Evolutionary conservation across 2,888 invertebrate genomes (phyloP), one percentile per base, ranked within the genome.

Genomic region (Megaustenia siamemsis): DNA sequence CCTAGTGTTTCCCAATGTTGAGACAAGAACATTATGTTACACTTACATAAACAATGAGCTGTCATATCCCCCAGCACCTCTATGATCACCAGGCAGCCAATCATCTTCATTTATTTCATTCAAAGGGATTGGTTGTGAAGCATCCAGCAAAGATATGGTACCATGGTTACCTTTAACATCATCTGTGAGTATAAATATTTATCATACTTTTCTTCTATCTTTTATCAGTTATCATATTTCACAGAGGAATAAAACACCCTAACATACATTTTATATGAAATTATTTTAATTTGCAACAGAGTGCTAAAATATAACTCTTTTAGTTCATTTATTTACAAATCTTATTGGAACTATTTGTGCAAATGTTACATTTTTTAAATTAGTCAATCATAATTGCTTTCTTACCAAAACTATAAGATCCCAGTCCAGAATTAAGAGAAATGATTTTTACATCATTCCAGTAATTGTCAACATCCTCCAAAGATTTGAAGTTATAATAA

Each of bases 11-110:
- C 45, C 45, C 12, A 10, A 6, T 45, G 6, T 10, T 45, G 45
- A 12, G 12, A 12, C 6, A 45, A 45, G 45, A 45, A 45, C 45
- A 45, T 10, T n/a, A 35, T 18, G 21, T 12, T 73, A 12, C 28
- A 92, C 90, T 88, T 92, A 94, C 90, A 96, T 94, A 94, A 96
- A 97, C 35, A 97, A 94, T 0, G 95, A 94, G 0, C 96, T 96
- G 92, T 97, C 96, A 0, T 96, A 94, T 0, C 97, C 97, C 24
- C 95, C 96, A 0, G 97, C 96, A 1, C 96, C 97, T 83, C 95
- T 94, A 6, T 94, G 94, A 94, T 97, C 97, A 0, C 97, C 97
- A 0, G 97, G 97, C 53, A 96, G 94, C 10, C 94, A 91, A 0
- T 96, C 96, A 68, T 94, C 91, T 12, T 91, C 90, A 0, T 90